Evolutionary conservation across 2,888 invertebrate species (phyloP).

Genomic region (Blera fallax): DNA sequence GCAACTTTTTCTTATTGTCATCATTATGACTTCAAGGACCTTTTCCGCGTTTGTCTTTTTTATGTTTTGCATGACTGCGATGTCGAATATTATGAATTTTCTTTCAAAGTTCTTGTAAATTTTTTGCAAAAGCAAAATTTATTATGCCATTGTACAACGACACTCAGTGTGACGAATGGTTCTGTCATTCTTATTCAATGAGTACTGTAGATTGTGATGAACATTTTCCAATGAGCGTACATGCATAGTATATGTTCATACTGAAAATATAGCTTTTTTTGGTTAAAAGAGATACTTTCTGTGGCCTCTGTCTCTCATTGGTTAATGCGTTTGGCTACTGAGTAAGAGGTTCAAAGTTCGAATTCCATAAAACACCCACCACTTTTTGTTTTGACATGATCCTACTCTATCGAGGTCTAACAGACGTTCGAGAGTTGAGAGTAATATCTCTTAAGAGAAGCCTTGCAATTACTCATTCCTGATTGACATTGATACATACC

Average conservation of each 20-base stretch:
- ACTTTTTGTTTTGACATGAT: too few species aligned
- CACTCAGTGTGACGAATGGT: background rate
- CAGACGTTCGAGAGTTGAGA: too few species aligned
- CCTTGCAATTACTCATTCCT: too few species aligned
- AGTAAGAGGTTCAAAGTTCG: too few species aligned
- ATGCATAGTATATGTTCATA: too few species aligned
- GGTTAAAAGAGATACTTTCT: too few species aligned
- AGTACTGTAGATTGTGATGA: background rate
- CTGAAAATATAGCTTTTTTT: too few species aligned
- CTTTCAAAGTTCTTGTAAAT: conserved; percentile 45
- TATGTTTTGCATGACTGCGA: background rate
- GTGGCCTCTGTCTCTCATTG: conserved; percentile 27
- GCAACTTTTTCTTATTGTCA: conserved; percentile 52
- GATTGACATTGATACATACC: too few species aligned
- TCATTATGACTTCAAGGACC: conserved; percentile 58
- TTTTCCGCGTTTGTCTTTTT: background rate
- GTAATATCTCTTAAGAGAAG: too few species aligned
- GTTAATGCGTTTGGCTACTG: conserved; percentile 30
- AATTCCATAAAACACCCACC: too few species aligned
- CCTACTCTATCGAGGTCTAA: too few species aligned
- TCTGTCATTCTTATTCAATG: conserved; percentile 17
- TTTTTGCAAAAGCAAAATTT: conserved; percentile 6
- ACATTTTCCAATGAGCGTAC: background rate
- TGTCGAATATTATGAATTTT: conserved; percentile 32
- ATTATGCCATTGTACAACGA: background rate